These are phyloP conservation scores for Hanleya hanleyi DNA, from an alignment of 2,888 invertebrate genomes.

Conservation along the genomic window DNA sequence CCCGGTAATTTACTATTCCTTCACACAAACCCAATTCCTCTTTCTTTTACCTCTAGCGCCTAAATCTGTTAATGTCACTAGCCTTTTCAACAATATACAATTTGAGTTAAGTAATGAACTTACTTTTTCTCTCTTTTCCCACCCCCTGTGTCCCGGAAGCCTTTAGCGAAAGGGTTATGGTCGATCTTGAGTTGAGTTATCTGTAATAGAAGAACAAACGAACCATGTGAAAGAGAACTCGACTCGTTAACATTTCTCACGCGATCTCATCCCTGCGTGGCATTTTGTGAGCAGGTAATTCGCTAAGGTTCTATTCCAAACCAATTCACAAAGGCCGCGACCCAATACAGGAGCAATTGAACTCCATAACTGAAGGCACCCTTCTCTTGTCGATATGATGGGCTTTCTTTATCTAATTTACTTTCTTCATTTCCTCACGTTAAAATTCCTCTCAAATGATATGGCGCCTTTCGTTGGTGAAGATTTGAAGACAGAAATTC, in stretches of 20 bases:
- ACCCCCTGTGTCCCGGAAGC: slow-evolving; percentile 80
- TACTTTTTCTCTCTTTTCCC: slow-evolving; percentile 92
- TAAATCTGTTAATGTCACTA: too few relatives aligned
- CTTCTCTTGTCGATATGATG: too few relatives aligned
- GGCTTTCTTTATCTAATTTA: too few relatives aligned
- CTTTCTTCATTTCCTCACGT: too few relatives aligned
- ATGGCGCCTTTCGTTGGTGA: too few relatives aligned
- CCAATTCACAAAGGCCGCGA: neutral
- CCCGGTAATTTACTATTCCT: too few relatives aligned
- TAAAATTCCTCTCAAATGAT: too few relatives aligned
- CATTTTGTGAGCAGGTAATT: neutral
- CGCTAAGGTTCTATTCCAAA: neutral
- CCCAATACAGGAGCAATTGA: neutral
- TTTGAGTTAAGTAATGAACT: slow-evolving; percentile 76
- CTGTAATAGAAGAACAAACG: slow-evolving; percentile 51
- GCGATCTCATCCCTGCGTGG: neutral
- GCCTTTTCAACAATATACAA: neutral
- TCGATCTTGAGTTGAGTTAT: slow-evolving; percentile 75
- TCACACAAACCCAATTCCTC: too few relatives aligned
- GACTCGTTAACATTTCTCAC: neutral
- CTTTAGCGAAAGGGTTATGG: slow-evolving; percentile 76
- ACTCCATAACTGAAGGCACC: too few relatives aligned
- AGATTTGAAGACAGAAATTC: too few relatives aligned
- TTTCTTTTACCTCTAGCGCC: too few relatives aligned
- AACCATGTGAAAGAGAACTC: neutral